These are phyloP conservation scores for Etheostoma perlongum DNA, from an alignment of 2,797 vertebrate genomes.

Conservation along the genomic window DNA sequence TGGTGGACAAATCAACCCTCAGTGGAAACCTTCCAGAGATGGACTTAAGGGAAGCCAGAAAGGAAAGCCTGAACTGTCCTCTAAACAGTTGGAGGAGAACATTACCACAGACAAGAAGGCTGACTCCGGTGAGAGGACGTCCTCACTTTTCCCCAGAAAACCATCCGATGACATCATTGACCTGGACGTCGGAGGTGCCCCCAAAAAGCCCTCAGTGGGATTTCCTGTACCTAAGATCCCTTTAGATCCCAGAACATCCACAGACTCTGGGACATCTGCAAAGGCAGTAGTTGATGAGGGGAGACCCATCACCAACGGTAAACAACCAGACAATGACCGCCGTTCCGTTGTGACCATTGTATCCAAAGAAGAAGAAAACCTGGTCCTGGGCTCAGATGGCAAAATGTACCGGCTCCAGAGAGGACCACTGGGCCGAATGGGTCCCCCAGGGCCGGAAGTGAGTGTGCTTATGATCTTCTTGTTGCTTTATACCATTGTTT, in stretches of 20 bases:
- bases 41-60: slow-evolving; percentile 46
- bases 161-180: slow-evolving; percentile 70
- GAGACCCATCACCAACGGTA: slow-evolving; percentile 7
- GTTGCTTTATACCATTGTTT: not conserved
- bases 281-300: slow-evolving; percentile 5
- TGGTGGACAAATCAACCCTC: slow-evolving; percentile 57
- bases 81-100: slow-evolving; percentile 83
- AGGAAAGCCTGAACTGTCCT: slow-evolving; percentile 78
- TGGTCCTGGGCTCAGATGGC: slow-evolving; percentile 61
- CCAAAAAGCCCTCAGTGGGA: slow-evolving; percentile 66
- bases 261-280: slow-evolving; percentile 38
- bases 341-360: slow-evolving; percentile 53
- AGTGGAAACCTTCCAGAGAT: slow-evolving; percentile 50
- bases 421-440: slow-evolving; percentile 82
- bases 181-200: slow-evolving; percentile 46
- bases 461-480: slow-evolving; percentile 60
- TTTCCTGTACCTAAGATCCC: slow-evolving; percentile 53
- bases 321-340: slow-evolving; percentile 24
- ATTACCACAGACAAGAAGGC: slow-evolving; percentile 84
- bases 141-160: slow-evolving; percentile 69
- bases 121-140: slow-evolving; percentile 23
- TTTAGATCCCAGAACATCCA: slow-evolving; percentile 40
- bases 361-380: slow-evolving; percentile 68
- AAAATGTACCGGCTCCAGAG: slow-evolving; percentile 70
- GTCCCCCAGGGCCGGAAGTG: slow-evolving; percentile 84